Base-by-base conservation (phyloP, 2,113 vertebrate species). In the Poeciliopsis turrubarensis region DNA sequence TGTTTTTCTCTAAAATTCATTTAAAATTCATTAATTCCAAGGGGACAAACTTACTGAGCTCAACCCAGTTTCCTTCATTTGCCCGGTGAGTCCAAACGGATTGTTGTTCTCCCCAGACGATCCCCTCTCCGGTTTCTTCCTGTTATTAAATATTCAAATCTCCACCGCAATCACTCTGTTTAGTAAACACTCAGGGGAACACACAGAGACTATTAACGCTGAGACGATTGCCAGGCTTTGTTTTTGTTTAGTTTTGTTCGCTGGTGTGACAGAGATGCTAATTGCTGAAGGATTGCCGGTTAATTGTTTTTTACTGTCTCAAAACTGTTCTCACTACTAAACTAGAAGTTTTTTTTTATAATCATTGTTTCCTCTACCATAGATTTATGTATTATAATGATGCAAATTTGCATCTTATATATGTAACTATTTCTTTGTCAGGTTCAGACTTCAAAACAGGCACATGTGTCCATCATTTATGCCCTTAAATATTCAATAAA, bases 141-240 rank as follows among this genome's bases (percentile, higher is more conserved):
- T 83, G 85, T 91, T 92, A 93, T 94, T 92, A 93, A 93, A 93
- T 93, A 93, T 94, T 94, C 87, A 93, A 93, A 93, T 92, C 90
- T 91, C 84, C 80, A 86, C 75, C 10, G 77, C 90, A 88, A 92
- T 89, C 88, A 87, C 83, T 91, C 89, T 92, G 92, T 93, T 94
- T 89, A 90, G 91, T 82, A 83, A 89, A 89, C 86, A 84, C 92
- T 89, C 88, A n/a, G 73, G 89, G 90, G 92, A 91, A 68, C 77
- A 83, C 77, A 79, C 85, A 73, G 70, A 75, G 76, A 80, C 84
- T 86, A 87, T 93, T 91, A 92, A 88, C 87, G 85, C 84, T 70
- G 60, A 72, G 88, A 91, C 87, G 85, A 90, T 91, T 90, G 87
- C 85, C 54, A 70, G 78, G 82, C 26, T 89, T 91, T 92, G 90